Percentiles rank a stretch among this genome's conserved stretches.
phyloP scores from a whole-genome alignment of 2,888 invertebrate genomes.

The Lycocerus yunnanus region DNA sequence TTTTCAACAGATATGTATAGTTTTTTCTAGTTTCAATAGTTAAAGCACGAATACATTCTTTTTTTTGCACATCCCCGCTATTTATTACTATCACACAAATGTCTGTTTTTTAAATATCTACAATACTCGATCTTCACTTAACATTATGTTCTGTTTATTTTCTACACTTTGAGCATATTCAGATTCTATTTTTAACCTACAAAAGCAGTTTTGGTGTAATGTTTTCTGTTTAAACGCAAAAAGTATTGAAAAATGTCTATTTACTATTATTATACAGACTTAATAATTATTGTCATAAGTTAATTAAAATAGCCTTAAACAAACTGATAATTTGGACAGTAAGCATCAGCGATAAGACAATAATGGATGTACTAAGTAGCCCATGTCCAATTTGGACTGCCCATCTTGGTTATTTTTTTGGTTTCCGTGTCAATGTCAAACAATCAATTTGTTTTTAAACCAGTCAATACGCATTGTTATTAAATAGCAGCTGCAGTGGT shows the following conservation, averaged over 20 bases:
- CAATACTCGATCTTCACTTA: background rate
- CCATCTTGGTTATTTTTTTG: background rate
- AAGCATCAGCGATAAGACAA: background rate
- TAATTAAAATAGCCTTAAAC: background rate
- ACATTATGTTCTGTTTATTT: background rate
- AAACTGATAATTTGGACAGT: background rate
- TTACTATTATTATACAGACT: conserved; percentile 19
- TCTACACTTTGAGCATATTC: conserved; percentile 3
- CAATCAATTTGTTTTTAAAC: background rate
- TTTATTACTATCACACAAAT: background rate
- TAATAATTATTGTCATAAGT: conserved; percentile 25
- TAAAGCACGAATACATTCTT: background rate
- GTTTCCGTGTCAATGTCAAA: background rate
- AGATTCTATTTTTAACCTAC: background rate
- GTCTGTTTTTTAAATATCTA: background rate
- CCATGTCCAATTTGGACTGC: background rate
- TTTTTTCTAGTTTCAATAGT: background rate
- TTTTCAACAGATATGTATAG: background rate
- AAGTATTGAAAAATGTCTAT: background rate
- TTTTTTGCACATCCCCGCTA: background rate
- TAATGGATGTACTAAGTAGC: background rate
- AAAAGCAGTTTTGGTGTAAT: background rate
- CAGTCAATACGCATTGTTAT: background rate
- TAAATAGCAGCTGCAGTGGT: background rate
- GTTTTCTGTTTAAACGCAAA: background rate